A percentile compares a stretch with the other conserved stretches of the same genome.
Evolutionary conservation across 92 coral and sea anemone genomes (phyloP).

Genomic region (Zoanthus sansibaricus): DNA sequence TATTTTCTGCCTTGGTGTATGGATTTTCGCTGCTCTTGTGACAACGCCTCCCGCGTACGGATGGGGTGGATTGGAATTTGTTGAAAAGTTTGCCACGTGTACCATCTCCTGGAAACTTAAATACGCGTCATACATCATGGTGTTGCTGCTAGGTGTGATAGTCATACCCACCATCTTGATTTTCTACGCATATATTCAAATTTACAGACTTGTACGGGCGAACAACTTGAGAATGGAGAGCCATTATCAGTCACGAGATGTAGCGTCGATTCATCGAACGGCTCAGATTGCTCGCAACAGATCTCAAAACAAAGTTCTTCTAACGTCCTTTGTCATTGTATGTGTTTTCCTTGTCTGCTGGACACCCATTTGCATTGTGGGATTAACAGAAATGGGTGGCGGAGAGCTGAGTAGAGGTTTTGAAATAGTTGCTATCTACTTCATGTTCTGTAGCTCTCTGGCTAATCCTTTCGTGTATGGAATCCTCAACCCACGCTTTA

Average conservation of each 20-base stretch:
- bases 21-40: constrained; percentile 66
- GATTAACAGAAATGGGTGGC: constrained; percentile 64
- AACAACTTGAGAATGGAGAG: constrained; percentile 35
- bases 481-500: constrained; percentile 81
- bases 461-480: constrained; percentile 84
- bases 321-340: constrained; percentile 78
- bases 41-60: constrained; percentile 81
- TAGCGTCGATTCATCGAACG: not conserved
- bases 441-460: constrained; percentile 71
- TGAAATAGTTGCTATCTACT: constrained; percentile 53
- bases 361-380: constrained; percentile 75
- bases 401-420: constrained; percentile 45
- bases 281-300: constrained; percentile 52
- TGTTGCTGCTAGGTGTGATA: constrained; percentile 56
- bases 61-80: constrained; percentile 74
- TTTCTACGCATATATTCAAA: constrained; percentile 75
- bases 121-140: constrained; percentile 60
- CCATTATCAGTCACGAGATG: constrained; percentile 20
- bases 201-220: constrained; percentile 76
- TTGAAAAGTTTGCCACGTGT: constrained; percentile 63
- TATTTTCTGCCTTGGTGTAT: constrained; percentile 43
- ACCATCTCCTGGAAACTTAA: constrained; percentile 66
- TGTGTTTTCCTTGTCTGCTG: constrained; percentile 75
- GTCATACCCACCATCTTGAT: constrained; percentile 63
- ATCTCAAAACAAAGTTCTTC: constrained; percentile 57